Percentiles rank a stretch among this genome's conserved stretches.
phyloP scores from a whole-genome alignment of 2,888 invertebrate species.

The Protophormia terraenovae region DNA sequence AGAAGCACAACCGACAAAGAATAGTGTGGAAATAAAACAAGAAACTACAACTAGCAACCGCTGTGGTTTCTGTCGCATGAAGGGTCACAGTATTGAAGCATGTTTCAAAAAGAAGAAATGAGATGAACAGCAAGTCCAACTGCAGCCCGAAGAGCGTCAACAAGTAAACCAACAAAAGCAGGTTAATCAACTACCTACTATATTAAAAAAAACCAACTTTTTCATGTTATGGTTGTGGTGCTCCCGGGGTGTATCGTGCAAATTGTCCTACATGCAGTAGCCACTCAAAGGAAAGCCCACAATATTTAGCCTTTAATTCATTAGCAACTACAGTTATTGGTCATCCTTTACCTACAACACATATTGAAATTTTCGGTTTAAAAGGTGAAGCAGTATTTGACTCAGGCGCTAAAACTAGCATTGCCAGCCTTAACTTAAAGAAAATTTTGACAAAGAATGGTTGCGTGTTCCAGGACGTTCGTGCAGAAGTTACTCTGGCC shows the following conservation, averaged over 20 bases:
- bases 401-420: no score
- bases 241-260: neutral
- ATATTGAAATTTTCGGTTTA: neutral
- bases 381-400: no score
- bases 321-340: no score
- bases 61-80: slow-evolving; percentile 25
- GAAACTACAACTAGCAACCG: neutral
- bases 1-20: neutral
- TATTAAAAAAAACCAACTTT: slow-evolving; percentile 1
- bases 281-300: neutral
- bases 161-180: neutral
- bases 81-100: neutral
- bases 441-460: no score
- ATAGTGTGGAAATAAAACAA: neutral
- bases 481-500: no score
- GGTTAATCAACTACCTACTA: neutral
- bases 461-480: no score
- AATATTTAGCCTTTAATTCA: no score
- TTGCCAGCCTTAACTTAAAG: no score
- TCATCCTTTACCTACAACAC: neutral
- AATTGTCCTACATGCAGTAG: neutral
- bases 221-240: slow-evolving; percentile 18
- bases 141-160: no score
- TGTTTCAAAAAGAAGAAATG: slow-evolving; percentile 34
- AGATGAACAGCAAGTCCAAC: no score